Evolutionary conservation across 2,113 vertebrate species (phyloP), one percentile per base, ranked within the genome.

Genomic region (Thunnus maccoyii): DNA sequence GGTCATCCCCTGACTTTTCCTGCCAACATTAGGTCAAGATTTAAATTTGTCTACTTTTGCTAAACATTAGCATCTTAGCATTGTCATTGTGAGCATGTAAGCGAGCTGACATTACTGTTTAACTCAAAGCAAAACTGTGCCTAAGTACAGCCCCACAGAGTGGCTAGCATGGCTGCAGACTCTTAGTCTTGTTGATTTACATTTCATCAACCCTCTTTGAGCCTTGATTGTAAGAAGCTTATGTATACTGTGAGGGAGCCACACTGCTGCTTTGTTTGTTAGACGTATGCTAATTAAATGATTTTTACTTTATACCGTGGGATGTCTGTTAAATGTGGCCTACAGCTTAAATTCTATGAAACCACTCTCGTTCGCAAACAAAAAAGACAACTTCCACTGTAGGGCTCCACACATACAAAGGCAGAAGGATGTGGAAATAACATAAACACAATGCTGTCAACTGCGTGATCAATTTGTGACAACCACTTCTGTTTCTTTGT

Each of bases 391-490:
- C 16, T 0, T 80, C 30, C 12, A 60, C 50, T 83, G 56, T 44
- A 17, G 36, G 44, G n/a, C 32, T 85, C 46, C 27, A 56, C 41
- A 71, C 13, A n/a, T 9, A 44, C 47, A 75, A 50, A 74, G 47
- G 16, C 60, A 27, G 77, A 44, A 60, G 18, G 48, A 75, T 78
- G 51, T 62, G 62, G 65, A 76, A 80, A 70, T 72, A 65, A 77
- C 64, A 72, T 75, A 50, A 80, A 69, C 73, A 50, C 73, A 67
- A 30, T 64, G 48, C 65, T 86, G 76, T 85, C 80, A 74, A 22
- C 72, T 32, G 76, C 32, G 17, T 64, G 77, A 87, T 86, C 74
- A 83, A 55, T 81, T 56, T 76, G 50, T 80, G 72, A 87, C 55
- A 74, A 80, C 69, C 56, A 30, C 69, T 25, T 50, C 17, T 79